Percentiles rank a stretch among this genome's conserved stretches.
Evolutionary conservation across 2,113 vertebrate genomes (phyloP).

Genomic region (Oreocharis arfaki): DNA sequence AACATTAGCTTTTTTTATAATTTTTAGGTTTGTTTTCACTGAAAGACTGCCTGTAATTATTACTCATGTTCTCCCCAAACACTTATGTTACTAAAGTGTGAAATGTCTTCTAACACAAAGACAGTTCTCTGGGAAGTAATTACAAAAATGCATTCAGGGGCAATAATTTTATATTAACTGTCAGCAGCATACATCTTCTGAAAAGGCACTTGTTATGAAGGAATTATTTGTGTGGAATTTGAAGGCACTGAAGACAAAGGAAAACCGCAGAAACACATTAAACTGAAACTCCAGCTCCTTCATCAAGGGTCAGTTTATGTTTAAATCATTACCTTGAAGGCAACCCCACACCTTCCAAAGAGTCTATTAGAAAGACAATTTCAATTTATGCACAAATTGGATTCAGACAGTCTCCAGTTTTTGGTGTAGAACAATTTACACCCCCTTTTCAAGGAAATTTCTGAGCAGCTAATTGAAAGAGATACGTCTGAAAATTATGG

Average conservation of each 20-base stretch:
- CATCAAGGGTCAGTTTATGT: conserved; percentile 76
- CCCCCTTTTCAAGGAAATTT: conserved; percentile 50
- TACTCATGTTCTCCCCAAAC: conserved; percentile 76
- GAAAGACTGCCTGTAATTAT: conserved; percentile 77
- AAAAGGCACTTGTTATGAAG: conserved; percentile 78
- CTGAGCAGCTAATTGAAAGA: conserved; percentile 59
- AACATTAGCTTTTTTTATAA: conserved; percentile 61
- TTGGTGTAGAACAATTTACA: conserved; percentile 50
- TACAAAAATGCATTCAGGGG: conserved; percentile 82
- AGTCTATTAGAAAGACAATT: conserved; percentile 62
- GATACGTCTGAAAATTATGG: conserved; percentile 40
- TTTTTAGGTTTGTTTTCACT: conserved; percentile 75
- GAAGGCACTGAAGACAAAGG: conserved; percentile 62
- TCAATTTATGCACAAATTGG: conserved; percentile 48
- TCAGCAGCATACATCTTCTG: conserved; percentile 77
- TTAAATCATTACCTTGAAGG: conserved; percentile 73
- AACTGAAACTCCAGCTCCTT: conserved; percentile 64
- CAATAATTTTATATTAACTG: conserved; percentile 83
- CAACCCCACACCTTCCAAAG: conserved; percentile 35
- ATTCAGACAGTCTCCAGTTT: conserved; percentile 13
- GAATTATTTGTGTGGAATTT: conserved; percentile 72
- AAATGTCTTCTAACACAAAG: conserved; percentile 81
- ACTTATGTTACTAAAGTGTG: conserved; percentile 80
- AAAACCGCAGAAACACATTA: conserved; percentile 60
- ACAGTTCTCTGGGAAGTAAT: conserved; percentile 84